These are phyloP conservation scores for Myioborus miniatus DNA, from an alignment of 2,797 vertebrate genomes.

Conservation along the genomic window DNA sequence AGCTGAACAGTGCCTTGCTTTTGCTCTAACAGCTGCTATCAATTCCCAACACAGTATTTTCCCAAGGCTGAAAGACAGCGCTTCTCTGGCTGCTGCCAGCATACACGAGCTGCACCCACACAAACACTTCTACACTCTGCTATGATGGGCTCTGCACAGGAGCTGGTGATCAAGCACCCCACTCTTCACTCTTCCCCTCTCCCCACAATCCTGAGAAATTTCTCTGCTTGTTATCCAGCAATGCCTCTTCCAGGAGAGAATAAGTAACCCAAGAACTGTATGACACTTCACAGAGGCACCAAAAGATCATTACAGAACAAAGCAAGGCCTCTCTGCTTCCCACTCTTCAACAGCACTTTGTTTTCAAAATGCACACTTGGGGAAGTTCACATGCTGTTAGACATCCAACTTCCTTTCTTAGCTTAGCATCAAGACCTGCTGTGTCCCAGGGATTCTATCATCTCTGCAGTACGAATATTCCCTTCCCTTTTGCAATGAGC, in stretches of 20 bases:
- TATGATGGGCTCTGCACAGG: not conserved
- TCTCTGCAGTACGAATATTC: not conserved
- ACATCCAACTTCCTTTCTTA: not conserved
- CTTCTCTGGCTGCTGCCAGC: not conserved
- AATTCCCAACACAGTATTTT: not conserved
- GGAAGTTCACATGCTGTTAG: not conserved
- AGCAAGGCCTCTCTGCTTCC: not conserved
- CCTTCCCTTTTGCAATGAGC: not conserved
- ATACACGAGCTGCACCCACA: rapidly evolving
- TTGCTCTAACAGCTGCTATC: not conserved
- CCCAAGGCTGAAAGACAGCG: not conserved
- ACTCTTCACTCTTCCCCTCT: not conserved
- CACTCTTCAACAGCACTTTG: not conserved
- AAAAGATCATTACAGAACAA: not conserved
- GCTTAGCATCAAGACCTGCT: not conserved
- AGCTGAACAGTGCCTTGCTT: not conserved
- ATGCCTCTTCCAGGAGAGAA: not conserved
- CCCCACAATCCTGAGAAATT: not conserved
- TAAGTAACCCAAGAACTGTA: not conserved
- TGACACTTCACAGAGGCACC: not conserved
- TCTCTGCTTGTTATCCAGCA: not conserved
- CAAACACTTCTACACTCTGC: not conserved
- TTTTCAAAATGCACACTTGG: not conserved
- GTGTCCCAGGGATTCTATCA: not conserved
- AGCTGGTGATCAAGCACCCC: not conserved